Percentiles rank a stretch among this genome's conserved stretches.
Evolutionary conservation across 2,113 vertebrate genomes (phyloP).

Genomic region (Glaucomys volans): DNA sequence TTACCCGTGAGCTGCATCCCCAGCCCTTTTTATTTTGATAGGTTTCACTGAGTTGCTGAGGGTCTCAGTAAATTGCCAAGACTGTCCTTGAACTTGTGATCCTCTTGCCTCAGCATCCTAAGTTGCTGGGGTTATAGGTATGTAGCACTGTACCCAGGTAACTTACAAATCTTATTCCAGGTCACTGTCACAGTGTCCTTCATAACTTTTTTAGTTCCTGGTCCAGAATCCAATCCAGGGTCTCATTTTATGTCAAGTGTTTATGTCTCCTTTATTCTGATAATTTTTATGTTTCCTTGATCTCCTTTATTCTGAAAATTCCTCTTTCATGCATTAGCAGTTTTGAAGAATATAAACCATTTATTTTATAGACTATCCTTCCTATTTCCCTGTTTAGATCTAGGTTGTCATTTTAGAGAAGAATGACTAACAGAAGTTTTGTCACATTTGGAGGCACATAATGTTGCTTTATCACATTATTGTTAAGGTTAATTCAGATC

Average conservation of each 20-base stretch:
- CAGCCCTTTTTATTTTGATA: too few species aligned
- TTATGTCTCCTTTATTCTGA: background rate
- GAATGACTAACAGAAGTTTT: background rate
- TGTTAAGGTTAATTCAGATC: background rate
- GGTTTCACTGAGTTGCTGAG: too few species aligned
- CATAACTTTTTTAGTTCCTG: background rate
- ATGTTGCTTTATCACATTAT: background rate
- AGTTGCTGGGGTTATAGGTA: too few species aligned
- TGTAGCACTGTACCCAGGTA: background rate
- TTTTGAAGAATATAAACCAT: background rate
- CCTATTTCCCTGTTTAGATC: conserved; percentile 3
- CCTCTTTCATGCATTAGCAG: background rate
- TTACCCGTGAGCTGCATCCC: too few species aligned
- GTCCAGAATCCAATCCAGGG: background rate
- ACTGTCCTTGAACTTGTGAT: too few species aligned
- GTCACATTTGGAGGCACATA: background rate
- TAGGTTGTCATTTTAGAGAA: conserved; percentile 1
- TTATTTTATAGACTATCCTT: background rate
- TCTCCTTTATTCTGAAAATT: background rate
- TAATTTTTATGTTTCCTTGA: background rate
- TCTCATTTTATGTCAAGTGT: background rate
- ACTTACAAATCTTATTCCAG: background rate
- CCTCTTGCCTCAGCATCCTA: too few species aligned
- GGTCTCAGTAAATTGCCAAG: too few species aligned
- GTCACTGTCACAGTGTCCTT: background rate